These are phyloP conservation scores for Tauraco hartlaubi DNA, from an alignment of 2,797 vertebrate genomes.

Conservation along the genomic window DNA sequence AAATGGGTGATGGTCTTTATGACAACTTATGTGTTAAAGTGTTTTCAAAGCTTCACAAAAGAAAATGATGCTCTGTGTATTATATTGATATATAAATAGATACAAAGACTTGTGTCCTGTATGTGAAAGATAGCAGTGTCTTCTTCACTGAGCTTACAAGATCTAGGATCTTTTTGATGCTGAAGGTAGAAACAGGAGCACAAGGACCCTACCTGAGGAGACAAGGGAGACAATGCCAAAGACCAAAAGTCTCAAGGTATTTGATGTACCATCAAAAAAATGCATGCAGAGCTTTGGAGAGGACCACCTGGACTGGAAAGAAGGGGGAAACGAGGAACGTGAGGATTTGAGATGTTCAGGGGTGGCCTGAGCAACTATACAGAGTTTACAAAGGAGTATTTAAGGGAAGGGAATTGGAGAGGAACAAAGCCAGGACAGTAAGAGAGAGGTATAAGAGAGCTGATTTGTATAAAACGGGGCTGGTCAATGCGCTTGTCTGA, in stretches of 20 bases:
- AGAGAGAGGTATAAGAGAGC: not conserved
- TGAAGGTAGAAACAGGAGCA: not conserved
- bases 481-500: not conserved
- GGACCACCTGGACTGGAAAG: not conserved
- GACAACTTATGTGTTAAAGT: accelerated
- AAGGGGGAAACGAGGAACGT: not conserved
- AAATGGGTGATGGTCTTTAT: not conserved
- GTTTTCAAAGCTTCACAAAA: not conserved
- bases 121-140: not conserved
- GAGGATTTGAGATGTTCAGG: not conserved
- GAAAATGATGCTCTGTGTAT: not conserved
- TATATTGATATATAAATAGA: not conserved
- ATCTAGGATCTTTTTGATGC: not conserved
- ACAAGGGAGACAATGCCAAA: not conserved
- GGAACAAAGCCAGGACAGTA: not conserved
- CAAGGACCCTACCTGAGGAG: accelerated
- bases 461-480: not conserved
- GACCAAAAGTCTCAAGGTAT: not conserved
- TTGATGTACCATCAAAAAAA: not conserved
- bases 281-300: not conserved
- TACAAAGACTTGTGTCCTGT: not conserved
- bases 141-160: not conserved
- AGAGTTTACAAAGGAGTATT: not conserved
- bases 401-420: not conserved
- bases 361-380: accelerated